Conservation (phyloP, 1,140 invertebrate genomes). For the Scaptomyza hsui region DNA sequence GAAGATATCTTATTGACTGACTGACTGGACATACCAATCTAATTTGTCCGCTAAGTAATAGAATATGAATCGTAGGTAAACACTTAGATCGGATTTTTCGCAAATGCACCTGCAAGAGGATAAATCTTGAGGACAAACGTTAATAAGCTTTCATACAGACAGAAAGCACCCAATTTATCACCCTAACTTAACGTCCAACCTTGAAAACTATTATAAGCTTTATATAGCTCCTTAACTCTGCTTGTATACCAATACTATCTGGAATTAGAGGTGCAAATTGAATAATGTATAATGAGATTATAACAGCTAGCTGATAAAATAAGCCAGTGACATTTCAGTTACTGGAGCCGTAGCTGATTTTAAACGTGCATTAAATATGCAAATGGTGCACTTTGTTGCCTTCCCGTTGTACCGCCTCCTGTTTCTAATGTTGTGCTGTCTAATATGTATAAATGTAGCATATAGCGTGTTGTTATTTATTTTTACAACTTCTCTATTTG, state of each 20-base stretch:
- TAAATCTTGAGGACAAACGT: no score
- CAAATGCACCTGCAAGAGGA: no score
- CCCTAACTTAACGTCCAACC: no score
- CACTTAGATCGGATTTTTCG: no score
- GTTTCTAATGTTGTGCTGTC: slow-evolving; percentile 21
- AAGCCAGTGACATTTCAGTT: slow-evolving; percentile 53
- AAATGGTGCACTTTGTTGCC: slow-evolving; percentile 64
- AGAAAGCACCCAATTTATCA: no score
- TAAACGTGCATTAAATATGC: slow-evolving; percentile 74
- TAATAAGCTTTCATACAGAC: no score
- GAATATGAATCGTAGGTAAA: no score
- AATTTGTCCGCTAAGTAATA: no score
- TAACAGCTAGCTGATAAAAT: slow-evolving; percentile 33
- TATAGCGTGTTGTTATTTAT: slow-evolving; percentile 48
- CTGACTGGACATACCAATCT: no score
- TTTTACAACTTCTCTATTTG: slow-evolving; percentile 71
- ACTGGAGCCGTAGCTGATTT: slow-evolving; percentile 48
- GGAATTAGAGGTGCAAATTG: neutral
- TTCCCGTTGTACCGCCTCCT: neutral
- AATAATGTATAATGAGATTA: slow-evolving; percentile 14
- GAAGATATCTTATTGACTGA: no score
- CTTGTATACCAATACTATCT: no score
- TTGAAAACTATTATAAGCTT: neutral
- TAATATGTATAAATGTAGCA: neutral
- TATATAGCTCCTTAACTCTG: neutral